Conservation (phyloP, 2,888 invertebrate species). For the Parasteatoda lunata region DNA sequence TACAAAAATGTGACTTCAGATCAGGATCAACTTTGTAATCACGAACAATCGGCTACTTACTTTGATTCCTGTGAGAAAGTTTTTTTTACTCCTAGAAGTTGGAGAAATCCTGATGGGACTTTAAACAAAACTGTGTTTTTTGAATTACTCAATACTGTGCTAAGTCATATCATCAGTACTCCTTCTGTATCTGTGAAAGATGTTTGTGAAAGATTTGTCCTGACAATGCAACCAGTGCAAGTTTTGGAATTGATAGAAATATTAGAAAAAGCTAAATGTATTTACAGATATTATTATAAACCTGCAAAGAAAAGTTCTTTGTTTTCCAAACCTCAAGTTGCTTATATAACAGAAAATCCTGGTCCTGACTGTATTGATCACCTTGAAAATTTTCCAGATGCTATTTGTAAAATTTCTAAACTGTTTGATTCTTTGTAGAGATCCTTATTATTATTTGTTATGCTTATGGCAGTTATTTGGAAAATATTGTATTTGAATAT, state of each 20-base stretch:
- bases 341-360: conserved; percentile 24
- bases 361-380: conserved; percentile 37
- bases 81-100: conserved; percentile 78
- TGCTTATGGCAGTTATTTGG: no score
- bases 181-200: conserved; percentile 78
- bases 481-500: no score
- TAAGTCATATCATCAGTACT: conserved; percentile 80
- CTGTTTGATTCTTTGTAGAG: conserved; percentile 2
- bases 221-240: conserved; percentile 81
- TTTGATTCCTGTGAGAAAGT: not conserved
- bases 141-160: conserved; percentile 81
- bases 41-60: not conserved
- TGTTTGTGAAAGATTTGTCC: conserved; percentile 79
- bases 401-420: conserved; percentile 39
- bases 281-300: conserved; percentile 75
- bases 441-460: no score
- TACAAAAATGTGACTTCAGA: not conserved
- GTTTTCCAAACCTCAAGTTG: conserved; percentile 37
- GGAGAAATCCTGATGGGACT: conserved; percentile 84
- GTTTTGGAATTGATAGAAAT: conserved; percentile 80
- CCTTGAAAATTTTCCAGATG: conserved; percentile 49
- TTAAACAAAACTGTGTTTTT: conserved; percentile 82
- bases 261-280: conserved; percentile 78
- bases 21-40: not conserved
- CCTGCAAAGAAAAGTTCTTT: conserved; percentile 31